Base-by-base conservation (phyloP, 2,113 vertebrate species). In the Oreocharis arfaki region DNA sequence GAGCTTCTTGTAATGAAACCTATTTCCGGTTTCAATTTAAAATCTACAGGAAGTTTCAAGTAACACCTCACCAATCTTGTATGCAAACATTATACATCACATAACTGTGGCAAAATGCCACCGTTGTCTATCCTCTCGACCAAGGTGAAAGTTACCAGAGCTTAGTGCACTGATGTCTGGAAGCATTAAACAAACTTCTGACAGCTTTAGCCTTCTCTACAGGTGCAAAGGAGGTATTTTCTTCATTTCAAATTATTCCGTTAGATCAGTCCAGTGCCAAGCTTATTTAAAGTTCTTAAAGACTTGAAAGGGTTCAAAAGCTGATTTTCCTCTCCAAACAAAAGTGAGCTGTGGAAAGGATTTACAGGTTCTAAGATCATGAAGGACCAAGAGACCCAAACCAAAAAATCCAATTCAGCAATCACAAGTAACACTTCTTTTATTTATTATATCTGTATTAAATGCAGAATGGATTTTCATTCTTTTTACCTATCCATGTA, bases 1-100 rank as follows among this genome's bases (percentile, higher is more conserved):
- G 7, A 11, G 3, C 22, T 63, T 61, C 27, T 75, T 68, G 8
- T 73, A 74, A 90, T 12, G 10, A 87, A 93, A 82, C 21, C 13
- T 49, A 64, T 35, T 93, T 91, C 24, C 27, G 42, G 27, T 88
- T 90, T 83, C 59, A 52, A 9, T 8, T 60, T 49, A 52, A 90
- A 77, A 68, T 28, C 57, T 35, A 85, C 56, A 93, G 47, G 42
- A 91, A 82, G 46, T 82, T 78, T 89, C 49, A 91, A 60, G 20
- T 74, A 53, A 82, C 47, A 68, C 20, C 35, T 90, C 64, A 61
- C 39, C 32, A 52, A 32, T 65, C 63, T 74, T 78, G 17, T 44
- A 77, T 49, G 15, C 56, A 92, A 80, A 59, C 19, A 42, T 79
- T 41, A 23, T 16, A 55, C 19, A 79, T 39, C 13, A 63, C 7